These are phyloP conservation scores for Intellagama lesueurii DNA, from an alignment of 2,797 vertebrate species.

Conservation along the genomic window DNA sequence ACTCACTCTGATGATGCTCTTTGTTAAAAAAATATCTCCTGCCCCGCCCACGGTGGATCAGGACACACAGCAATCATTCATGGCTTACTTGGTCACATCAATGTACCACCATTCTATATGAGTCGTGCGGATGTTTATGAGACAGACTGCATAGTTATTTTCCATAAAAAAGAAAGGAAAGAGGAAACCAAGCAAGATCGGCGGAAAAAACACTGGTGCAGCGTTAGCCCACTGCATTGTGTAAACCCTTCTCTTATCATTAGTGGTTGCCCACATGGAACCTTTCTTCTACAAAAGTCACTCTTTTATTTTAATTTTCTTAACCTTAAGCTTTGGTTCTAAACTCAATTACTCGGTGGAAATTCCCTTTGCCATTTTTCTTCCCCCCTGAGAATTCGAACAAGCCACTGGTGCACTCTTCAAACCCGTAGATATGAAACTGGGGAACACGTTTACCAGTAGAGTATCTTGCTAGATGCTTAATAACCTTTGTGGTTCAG, in stretches of 20 bases:
- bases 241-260: not conserved
- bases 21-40: not conserved
- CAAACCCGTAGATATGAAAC: no score
- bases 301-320: not conserved
- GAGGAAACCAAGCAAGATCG: not conserved
- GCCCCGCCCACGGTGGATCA: not conserved
- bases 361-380: not conserved
- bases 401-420: not conserved
- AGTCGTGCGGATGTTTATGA: not conserved
- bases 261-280: not conserved
- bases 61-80: not conserved
- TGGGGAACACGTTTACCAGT: no score
- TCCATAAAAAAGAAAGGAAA: not conserved
- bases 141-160: slow-evolving; percentile 14
- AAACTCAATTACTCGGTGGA: not conserved
- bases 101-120: not conserved
- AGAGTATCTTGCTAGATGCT: no score
- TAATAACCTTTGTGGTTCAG: no score
- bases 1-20: slow-evolving; percentile 32
- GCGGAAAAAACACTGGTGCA: slow-evolving; percentile 13
- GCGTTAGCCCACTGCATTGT: not conserved
- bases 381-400: not conserved
- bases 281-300: not conserved
- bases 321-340: not conserved
- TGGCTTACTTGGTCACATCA: not conserved